These are phyloP conservation scores for Epinotia brunnichana DNA, from an alignment of 2,888 invertebrate genomes.

Conservation along the genomic window DNA sequence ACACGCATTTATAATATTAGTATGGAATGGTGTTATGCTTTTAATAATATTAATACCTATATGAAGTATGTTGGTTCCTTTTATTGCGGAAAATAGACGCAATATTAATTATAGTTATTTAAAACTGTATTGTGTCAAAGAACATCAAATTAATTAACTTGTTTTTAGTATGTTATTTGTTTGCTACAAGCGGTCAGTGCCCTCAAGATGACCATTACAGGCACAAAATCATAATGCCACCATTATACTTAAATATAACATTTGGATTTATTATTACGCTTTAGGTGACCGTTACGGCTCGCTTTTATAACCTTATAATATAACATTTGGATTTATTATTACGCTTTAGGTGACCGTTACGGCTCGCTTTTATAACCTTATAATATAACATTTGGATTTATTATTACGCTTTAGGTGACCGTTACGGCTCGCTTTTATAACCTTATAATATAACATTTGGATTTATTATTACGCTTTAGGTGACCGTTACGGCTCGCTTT, in stretches of 20 bases:
- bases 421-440: background rate
- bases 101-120: conserved; percentile 24
- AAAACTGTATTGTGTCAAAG: too few relatives aligned
- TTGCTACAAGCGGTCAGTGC: background rate
- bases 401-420: background rate
- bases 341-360: background rate
- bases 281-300: background rate
- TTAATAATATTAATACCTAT: conserved; percentile 1
- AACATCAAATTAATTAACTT: too few relatives aligned
- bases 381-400: background rate
- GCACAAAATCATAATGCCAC: too few relatives aligned
- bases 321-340: background rate
- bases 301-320: background rate
- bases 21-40: too few relatives aligned
- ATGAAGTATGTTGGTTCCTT: background rate
- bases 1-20: too few relatives aligned
- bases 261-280: background rate
- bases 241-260: background rate
- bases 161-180: background rate
- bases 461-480: background rate
- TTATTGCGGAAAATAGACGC: conserved; percentile 26
- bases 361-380: background rate
- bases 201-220: background rate
- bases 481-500: background rate
- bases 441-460: background rate